These are phyloP conservation scores for Drosophila stalkeri DNA, from an alignment of 2,888 invertebrate species.

Conservation along the genomic window DNA sequence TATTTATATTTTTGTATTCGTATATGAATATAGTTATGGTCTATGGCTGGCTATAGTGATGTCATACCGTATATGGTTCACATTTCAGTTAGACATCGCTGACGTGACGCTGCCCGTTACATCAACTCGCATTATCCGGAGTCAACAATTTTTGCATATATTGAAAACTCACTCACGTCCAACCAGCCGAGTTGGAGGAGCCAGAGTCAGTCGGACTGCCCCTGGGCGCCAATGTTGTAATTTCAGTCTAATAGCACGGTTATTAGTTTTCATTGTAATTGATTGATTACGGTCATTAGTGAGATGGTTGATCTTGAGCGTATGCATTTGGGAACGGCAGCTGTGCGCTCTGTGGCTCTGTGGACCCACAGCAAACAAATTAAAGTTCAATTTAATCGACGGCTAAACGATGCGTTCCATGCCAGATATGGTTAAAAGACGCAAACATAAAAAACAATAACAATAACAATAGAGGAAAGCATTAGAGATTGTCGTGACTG, in stretches of 20 bases:
- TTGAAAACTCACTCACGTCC: conserved; percentile 40
- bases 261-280: conserved; percentile 75
- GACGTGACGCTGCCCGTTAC: conserved; percentile 62
- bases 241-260: conserved; percentile 66
- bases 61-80: conserved; percentile 80
- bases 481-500: conserved; percentile 39
- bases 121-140: conserved; percentile 24
- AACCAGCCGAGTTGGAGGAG: conserved; percentile 15
- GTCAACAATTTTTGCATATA: conserved; percentile 46
- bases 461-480: conserved; percentile 12
- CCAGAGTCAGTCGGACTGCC: conserved; percentile 33
- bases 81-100: conserved; percentile 73
- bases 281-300: conserved; percentile 71
- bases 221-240: conserved; percentile 56
- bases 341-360: conserved; percentile 17
- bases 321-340: conserved; percentile 37
- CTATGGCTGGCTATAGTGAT: conserved; percentile 73
- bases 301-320: conserved; percentile 47
- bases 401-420: conserved; percentile 38
- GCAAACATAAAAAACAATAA: conserved; percentile 5
- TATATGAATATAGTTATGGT: conserved; percentile 61
- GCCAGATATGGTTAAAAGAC: conserved; percentile 30
- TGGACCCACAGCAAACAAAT: conserved; percentile 44
- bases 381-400: conserved; percentile 57
- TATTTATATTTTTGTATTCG: background rate